Evolutionary conservation across 2,113 vertebrate genomes (phyloP), one percentile per base, ranked within the genome.

Genomic region (Eurystomus gularis): DNA sequence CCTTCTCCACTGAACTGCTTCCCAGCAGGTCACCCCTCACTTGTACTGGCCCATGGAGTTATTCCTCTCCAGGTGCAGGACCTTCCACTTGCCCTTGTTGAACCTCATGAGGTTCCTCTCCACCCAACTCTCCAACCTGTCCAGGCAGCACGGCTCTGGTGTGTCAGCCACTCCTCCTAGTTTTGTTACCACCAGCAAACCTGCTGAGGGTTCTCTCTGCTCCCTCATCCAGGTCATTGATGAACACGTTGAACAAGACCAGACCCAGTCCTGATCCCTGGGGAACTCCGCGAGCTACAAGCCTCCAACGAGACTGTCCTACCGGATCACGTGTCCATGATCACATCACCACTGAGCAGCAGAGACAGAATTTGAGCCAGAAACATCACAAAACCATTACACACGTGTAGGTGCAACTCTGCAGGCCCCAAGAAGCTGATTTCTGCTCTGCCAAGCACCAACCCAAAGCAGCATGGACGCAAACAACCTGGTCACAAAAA

Each of bases 381-480:
- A 33, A 57, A 57, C 31, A n/a, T 31, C 55, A 48, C 46, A 42
- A 42, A 42, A 42, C 46, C 15, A 19, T 19, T 18, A 19, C 55
- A 57, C 55, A 57, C 55, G 20, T 31, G 18, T 31, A 31, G 52
- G 52, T n/a, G 29, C 11, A 18, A n/a, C 55, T 33, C 31, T n/a
- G 31, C 55, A 57, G 25, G 51, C 51, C 51, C 51, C 51, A 52
- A 28, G 26, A 52, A 52, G 31, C 31, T 33, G 55, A 20, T 13
- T 20, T 19, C 55, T 57, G 55, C 31, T 57, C 55, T 20, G 55
- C 7, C 20, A 21, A 33, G 31, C 11, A 11, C 19, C 31, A 33
- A 33, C 17, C 6, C 39, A 42, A 77, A 8, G 39, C 60, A 84
- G n/a, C n/a, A 15, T 0, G 11, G 57, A 66, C 1, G 2, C 14